A percentile compares a stretch with the other conserved stretches of the same genome.
phyloP scores from a whole-genome alignment of 2,888 invertebrate species.

The Aleiodes testaceus region DNA sequence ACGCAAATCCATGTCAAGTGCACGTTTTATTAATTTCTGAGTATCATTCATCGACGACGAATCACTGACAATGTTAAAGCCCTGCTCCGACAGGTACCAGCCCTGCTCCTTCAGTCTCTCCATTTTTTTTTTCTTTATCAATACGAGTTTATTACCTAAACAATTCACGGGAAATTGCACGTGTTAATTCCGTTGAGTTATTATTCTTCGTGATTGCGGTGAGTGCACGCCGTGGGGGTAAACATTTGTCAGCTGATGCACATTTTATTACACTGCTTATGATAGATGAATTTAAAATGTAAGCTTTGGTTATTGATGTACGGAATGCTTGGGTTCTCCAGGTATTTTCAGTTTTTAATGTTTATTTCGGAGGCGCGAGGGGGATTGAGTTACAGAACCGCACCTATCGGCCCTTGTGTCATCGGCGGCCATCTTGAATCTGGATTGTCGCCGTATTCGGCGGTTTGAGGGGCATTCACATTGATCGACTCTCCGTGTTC shows the following conservation, averaged over 20 bases:
- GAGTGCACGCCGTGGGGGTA: constrained; percentile 32
- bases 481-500: not conserved
- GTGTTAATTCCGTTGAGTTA: not conserved
- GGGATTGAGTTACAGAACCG: constrained; percentile 35
- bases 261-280: constrained; percentile 41
- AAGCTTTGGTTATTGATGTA: not conserved
- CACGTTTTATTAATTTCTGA: constrained; percentile 78
- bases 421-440: constrained; percentile 40
- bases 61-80: constrained; percentile 80
- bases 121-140: constrained; percentile 59
- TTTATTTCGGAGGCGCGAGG: constrained; percentile 16
- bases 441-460: constrained; percentile 7
- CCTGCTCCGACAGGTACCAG: constrained; percentile 84
- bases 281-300: not conserved
- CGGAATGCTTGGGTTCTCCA: not conserved
- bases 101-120: constrained; percentile 80
- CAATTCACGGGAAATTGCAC: not conserved
- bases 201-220: constrained; percentile 1
- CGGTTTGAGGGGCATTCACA: not conserved
- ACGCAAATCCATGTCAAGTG: constrained; percentile 84
- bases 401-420: constrained; percentile 33
- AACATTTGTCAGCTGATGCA: constrained; percentile 52
- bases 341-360: not conserved
- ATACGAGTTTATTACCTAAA: not conserved
- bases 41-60: constrained; percentile 79